Base-by-base conservation (phyloP, 2,888 invertebrate species). In the Epiblema foenella region DNA sequence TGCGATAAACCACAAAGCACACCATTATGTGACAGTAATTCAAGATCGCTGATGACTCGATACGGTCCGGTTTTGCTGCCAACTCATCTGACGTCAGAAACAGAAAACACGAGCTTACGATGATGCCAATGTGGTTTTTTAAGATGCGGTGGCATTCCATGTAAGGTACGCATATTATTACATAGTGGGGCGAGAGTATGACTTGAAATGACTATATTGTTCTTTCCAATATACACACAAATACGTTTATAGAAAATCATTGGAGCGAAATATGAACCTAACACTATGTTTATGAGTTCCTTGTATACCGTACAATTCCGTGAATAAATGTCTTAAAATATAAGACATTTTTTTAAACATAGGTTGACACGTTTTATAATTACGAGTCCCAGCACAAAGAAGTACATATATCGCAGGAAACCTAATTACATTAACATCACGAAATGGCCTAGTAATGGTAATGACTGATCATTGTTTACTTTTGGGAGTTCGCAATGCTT, bases 1-100 rank as follows among this genome's bases (percentile, higher is more conserved):
- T 33, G 9, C 33, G 7, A 33, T 42, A 42, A 7, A 46, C 46
- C 46, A 46, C 46, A 46, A n/a, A 12, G n/a, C 46, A 46, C 46
- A 46, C 46, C n/a, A 46, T 46, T 46, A 15, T 46, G 46, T n/a
- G 46, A 77, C 79, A 77, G 77, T 88, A 88, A 91, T 86, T 89
- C 89, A 89, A 85, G 85, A 85, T 79, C 81, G 83, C 83, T 82
- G 85, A 89, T 90, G 89, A 89, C 86, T 85, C 79, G 78, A 77
- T 83, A 71, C 86, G 87, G 88, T 89, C 92, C 89, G 91, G 92
- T 92, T 92, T 88, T 88, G 87, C 87, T 80, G 79, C 76, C 29
- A 52, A 64, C 54, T 74, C 76, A 72, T 72, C 75, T 91, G 91
- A 91, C 90, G 91, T 91, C 90, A 91, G 79, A 79, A 81, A 81